A percentile compares a stretch with the other conserved stretches of the same genome.
Evolutionary conservation across 1,140 invertebrate species (phyloP).

Genomic region (Metopolophium dirhodum): DNA sequence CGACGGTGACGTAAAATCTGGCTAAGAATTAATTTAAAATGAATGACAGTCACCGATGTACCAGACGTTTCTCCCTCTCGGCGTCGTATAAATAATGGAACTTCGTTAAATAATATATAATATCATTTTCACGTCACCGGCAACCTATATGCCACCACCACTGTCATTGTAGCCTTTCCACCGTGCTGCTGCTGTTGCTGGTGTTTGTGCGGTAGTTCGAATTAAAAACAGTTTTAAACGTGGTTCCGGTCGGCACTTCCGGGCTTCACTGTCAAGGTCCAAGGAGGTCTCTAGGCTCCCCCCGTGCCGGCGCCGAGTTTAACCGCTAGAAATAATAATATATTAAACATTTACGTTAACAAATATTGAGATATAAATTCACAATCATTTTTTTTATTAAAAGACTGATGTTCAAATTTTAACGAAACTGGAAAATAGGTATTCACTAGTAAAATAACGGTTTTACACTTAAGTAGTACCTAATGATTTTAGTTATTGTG

Average conservation of each 20-base stretch:
- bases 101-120: conserved; percentile 43
- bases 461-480: too few species aligned
- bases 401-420: too few species aligned
- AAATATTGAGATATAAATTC: too few species aligned
- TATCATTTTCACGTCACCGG: not conserved
- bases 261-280: not conserved
- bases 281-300: not conserved
- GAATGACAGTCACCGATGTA: conserved; percentile 38
- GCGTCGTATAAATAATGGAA: conserved; percentile 40
- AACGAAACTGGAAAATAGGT: too few species aligned
- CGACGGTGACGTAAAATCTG: conserved; percentile 8
- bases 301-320: not conserved
- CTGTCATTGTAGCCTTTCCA: not conserved
- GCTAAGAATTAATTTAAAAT: conserved; percentile 48
- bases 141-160: not conserved
- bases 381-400: too few species aligned
- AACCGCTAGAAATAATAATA: not conserved
- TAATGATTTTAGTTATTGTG: too few species aligned
- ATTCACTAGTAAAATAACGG: too few species aligned
- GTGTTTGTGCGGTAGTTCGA: not conserved
- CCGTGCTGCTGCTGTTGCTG: not conserved
- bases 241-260: not conserved
- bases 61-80: conserved; percentile 26
- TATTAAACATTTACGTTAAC: not conserved
- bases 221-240: conserved; percentile 22